A percentile compares a stretch with the other conserved stretches of the same genome.
Conservation (phyloP, 2,113 vertebrate species). For the Myanophis thanlyinensis region DNA sequence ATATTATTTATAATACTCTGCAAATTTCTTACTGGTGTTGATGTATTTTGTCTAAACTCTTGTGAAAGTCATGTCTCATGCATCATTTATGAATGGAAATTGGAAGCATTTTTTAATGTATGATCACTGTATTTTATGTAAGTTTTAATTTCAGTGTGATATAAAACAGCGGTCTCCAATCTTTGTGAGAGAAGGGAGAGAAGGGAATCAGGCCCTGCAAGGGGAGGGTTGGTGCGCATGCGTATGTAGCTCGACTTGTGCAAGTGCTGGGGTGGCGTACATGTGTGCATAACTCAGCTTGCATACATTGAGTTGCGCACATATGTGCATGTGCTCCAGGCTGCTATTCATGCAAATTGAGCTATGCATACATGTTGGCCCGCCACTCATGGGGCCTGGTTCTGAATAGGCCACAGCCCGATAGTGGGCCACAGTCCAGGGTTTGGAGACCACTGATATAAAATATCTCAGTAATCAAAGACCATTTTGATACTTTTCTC, state of each 20-base stretch:
- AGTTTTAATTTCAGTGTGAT: not conserved
- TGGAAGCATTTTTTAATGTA: not conserved
- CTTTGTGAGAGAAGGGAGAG: too few relatives aligned
- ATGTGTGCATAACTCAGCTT: not conserved
- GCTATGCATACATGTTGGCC: not conserved
- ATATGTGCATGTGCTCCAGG: not conserved
- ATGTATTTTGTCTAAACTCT: not conserved
- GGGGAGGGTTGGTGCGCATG: not conserved
- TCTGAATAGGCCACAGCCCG: not conserved
- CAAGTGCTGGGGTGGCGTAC: rapidly evolving
- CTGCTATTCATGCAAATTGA: not conserved
- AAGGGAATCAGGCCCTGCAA: rapidly evolving
- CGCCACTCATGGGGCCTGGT: not conserved
- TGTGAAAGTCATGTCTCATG: not conserved
- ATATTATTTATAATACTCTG: too few relatives aligned
- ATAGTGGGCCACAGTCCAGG: too few relatives aligned
- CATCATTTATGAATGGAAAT: not conserved
- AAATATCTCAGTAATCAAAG: not conserved
- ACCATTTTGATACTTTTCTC: not conserved
- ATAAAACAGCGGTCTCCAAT: not conserved
- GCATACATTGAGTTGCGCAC: not conserved
- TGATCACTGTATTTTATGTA: not conserved
- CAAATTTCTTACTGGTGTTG: too few relatives aligned
- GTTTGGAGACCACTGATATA: too few relatives aligned
- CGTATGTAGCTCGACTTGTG: not conserved